A percentile compares a stretch with the other conserved stretches of the same genome.
Conservation (phyloP, 2,113 vertebrate genomes). For the Trochalopteron elliotii region DNA sequence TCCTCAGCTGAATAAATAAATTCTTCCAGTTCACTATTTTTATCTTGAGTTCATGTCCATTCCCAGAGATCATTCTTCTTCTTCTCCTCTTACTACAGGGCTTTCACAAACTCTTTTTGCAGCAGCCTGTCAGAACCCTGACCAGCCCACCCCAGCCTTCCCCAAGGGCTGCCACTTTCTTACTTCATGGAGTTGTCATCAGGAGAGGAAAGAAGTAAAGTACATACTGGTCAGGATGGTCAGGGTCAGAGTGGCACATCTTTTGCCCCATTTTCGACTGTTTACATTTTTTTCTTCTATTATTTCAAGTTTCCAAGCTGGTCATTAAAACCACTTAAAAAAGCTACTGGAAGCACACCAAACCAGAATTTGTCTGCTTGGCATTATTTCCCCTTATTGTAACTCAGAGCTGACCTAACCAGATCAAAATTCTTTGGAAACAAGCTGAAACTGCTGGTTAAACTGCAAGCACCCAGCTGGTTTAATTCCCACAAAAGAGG, state of each 20-base stretch:
- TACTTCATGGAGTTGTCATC: not conserved
- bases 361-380: not conserved
- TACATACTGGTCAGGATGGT: not conserved
- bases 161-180: not conserved
- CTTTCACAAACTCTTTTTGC: not conserved
- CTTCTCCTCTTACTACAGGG: not conserved
- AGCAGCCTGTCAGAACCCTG: not conserved
- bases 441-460: not conserved
- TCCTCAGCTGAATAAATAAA: slow-evolving; percentile 57
- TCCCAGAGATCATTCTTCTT: not conserved
- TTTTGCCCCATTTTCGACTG: not conserved
- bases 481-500: not conserved
- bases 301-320: not conserved
- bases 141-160: not conserved
- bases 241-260: too few species aligned
- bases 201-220: not conserved
- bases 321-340: not conserved
- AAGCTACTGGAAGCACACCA: not conserved
- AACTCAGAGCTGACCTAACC: not conserved
- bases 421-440: not conserved
- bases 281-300: not conserved
- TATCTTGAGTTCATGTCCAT: not conserved
- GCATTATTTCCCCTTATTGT: not conserved
- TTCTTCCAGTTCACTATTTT: slow-evolving; percentile 21
- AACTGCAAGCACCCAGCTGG: not conserved